Percentiles rank a stretch among this genome's conserved stretches.
phyloP scores from a whole-genome alignment of 1,140 invertebrate species.

The Tribolium madens region DNA sequence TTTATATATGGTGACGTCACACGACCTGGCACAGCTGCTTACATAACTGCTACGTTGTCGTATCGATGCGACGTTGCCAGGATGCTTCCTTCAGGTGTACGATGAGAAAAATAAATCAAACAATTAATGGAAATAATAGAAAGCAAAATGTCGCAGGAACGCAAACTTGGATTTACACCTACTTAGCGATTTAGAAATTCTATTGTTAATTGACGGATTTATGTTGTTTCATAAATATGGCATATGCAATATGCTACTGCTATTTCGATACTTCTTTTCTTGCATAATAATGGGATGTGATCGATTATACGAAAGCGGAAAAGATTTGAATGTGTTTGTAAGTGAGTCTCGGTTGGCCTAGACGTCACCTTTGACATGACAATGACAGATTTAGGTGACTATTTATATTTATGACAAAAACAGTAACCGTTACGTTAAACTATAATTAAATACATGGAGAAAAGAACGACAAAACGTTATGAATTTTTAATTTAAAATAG shows the following conservation, averaged over 20 bases:
- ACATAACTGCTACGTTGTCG: constrained; percentile 59
- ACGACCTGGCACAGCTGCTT: constrained; percentile 61
- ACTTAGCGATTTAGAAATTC: background rate
- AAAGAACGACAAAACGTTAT: too few species aligned
- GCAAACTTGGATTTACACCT: too few species aligned
- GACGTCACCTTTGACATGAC: background rate
- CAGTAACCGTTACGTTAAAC: too few species aligned
- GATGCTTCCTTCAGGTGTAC: constrained; percentile 27
- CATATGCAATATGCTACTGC: background rate
- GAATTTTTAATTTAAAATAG: too few species aligned
- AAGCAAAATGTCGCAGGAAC: background rate
- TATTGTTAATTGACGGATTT: background rate
- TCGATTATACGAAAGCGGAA: background rate
- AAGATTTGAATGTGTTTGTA: background rate
- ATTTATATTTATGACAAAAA: too few species aligned
- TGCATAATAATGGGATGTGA: background rate
- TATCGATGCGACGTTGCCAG: constrained; percentile 52
- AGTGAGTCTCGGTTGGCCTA: background rate
- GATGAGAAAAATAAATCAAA: background rate
- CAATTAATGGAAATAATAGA: constrained; percentile 42
- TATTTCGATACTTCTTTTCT: background rate
- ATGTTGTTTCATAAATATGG: background rate
- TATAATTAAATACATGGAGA: too few species aligned
- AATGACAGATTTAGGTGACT: background rate
- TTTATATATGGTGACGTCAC: constrained; percentile 57